These are phyloP conservation scores for Lasioglossum pauxillum DNA, from an alignment of 2,888 invertebrate species.

Conservation along the genomic window DNA sequence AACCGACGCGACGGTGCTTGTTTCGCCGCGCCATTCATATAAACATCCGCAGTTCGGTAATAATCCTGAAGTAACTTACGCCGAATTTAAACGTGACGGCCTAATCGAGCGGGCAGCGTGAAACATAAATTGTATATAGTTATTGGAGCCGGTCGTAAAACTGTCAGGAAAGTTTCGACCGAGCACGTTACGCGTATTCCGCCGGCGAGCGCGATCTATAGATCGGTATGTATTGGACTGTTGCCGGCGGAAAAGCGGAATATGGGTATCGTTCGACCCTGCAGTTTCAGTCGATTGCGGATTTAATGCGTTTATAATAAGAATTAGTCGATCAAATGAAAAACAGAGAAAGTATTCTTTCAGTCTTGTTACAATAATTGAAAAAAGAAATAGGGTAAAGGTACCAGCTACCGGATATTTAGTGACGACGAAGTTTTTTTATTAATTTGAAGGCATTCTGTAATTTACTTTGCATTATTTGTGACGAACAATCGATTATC, in stretches of 20 bases:
- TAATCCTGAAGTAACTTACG: conserved; percentile 72
- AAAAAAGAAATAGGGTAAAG: neutral
- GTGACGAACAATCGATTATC: too few species aligned
- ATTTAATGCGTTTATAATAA: too few species aligned
- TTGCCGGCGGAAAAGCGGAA: neutral
- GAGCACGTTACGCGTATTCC: neutral
- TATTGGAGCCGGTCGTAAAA: conserved; percentile 13
- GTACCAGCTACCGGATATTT: too few species aligned
- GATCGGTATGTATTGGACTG: neutral
- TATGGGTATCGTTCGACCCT: neutral
- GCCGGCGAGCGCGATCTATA: neutral
- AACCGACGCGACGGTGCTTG: neutral
- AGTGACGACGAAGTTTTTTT: too few species aligned
- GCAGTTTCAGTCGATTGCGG: too few species aligned
- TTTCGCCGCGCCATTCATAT: neutral
- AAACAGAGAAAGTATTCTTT: too few species aligned
- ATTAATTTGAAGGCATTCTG: too few species aligned
- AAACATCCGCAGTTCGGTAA: neutral
- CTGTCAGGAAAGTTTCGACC: neutral
- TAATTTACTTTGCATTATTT: too few species aligned
- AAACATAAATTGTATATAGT: conserved; percentile 61
- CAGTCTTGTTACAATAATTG: neutral
- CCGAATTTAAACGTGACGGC: conserved; percentile 80
- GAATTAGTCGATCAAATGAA: too few species aligned
- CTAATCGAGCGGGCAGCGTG: conserved; percentile 67